A percentile compares a stretch with the other conserved stretches of the same genome.
Conservation (phyloP, 2,113 vertebrate species). For the Eubucco bourcierii region DNA sequence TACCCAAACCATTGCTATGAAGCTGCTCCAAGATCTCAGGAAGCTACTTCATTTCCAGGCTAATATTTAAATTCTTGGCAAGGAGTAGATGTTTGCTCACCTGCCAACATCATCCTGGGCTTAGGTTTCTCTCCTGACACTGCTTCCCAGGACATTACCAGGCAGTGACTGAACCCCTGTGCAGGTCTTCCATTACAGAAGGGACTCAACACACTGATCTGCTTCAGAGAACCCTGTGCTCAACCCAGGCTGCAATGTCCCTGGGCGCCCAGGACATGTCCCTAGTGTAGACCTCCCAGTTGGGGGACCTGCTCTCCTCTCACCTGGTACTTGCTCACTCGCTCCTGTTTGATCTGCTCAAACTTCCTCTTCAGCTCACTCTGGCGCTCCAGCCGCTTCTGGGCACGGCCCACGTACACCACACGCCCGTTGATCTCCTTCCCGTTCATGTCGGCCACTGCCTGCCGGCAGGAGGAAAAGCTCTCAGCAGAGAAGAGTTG, state of each 20-base stretch:
- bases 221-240: not conserved
- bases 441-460: slow-evolving; percentile 91
- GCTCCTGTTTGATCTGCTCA: slow-evolving; percentile 93
- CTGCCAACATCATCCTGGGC: not conserved
- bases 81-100: not conserved
- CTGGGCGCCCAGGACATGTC: accelerated
- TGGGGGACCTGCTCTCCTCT: not conserved
- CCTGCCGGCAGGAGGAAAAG: slow-evolving; percentile 67
- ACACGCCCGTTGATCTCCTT: slow-evolving; percentile 87
- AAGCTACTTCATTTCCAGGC: not conserved
- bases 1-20: not conserved
- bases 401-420: slow-evolving; percentile 90
- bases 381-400: slow-evolving; percentile 93
- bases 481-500: not conserved
- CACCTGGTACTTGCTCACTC: slow-evolving; percentile 93
- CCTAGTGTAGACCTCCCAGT: accelerated
- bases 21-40: not conserved
- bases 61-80: not conserved
- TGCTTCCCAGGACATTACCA: not conserved
- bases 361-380: slow-evolving; percentile 91
- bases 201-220: not conserved
- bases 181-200: not conserved
- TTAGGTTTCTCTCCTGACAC: not conserved
- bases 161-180: not conserved
- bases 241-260: accelerated